Base-by-base conservation (phyloP, 1,140 invertebrate species). In the Brevipalpus yothersi region DNA sequence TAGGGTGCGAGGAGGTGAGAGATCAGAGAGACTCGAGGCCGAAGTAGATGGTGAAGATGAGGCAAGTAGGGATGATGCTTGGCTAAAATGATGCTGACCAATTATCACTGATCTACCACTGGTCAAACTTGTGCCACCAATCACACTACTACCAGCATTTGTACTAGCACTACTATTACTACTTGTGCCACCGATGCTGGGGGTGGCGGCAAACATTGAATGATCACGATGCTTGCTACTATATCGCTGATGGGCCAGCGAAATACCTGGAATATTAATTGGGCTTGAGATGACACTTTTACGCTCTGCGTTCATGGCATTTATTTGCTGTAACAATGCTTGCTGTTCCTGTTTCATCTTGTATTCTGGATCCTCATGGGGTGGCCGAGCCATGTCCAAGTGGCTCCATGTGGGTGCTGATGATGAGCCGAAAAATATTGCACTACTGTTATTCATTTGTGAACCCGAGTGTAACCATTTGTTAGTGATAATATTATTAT, bases 341-440 rank as follows among this genome's bases (percentile, higher is more conserved):
- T 8, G n/a, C 23, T 47, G 56, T 40, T 31, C 17, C 10, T 31
- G 56, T 43, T 58, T 12, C 56, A 15, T 13, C 43, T 17, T 40
- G 57, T 66, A 67, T 51, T 68, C 66, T 0, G 67, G 67, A 55
- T 68, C 74, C 72, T 92, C 87, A 69, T 89, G 84, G n/a, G 86
- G 85, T 55, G 87, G 87, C 67, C 87, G 78, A 53, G 84, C 86
- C 86, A 93, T 91, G 72, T 93, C 88, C 64, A 84, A 78, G 70
- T 91, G 88, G 39, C 61, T 66, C 53, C 66, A 55, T 40, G 67
- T 67, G 21, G 68, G 67, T 56, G 65, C 63, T 4, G 67, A 67
- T 4, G 62, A 67, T 55, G 56, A 43, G 10, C 19, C 17, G 19
- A 58, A 23, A 45, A 47, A 58, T 13, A 49, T 49, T 19, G 15